Conservation (phyloP, 2,113 vertebrate genomes). For the Percopsis transmontana region DNA sequence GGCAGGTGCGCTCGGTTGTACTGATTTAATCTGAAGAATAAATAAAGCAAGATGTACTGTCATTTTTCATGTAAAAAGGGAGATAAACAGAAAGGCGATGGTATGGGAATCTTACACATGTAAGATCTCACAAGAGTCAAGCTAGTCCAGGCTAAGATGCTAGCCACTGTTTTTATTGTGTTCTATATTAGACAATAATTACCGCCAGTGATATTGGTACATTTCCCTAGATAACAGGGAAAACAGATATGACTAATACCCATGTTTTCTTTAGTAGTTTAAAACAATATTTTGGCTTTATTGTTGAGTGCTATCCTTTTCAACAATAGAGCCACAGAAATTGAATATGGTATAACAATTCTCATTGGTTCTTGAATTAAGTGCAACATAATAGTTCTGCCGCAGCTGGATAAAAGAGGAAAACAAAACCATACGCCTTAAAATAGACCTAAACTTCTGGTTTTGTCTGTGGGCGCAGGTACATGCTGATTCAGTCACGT, state of each 20-base stretch:
- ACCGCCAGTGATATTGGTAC: no score
- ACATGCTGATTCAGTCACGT: no score
- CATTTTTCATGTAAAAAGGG: conserved; percentile 26
- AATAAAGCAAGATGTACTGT: conserved; percentile 61
- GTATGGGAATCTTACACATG: conserved; percentile 32
- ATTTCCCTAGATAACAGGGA: neutral
- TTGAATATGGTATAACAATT: neutral
- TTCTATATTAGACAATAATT: neutral
- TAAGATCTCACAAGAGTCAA: conserved; percentile 7
- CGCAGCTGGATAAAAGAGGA: neutral
- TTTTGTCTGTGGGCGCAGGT: no score
- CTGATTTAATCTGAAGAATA: conserved; percentile 53
- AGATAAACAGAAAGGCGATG: conserved; percentile 17
- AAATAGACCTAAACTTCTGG: no score
- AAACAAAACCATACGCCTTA: no score
- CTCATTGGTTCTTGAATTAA: neutral
- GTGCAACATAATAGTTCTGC: neutral
- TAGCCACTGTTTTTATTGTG: neutral
- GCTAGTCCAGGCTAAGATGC: neutral
- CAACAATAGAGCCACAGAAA: neutral
- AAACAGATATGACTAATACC: neutral
- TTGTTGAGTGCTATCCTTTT: no score
- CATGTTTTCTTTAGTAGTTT: neutral
- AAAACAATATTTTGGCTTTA: neutral
- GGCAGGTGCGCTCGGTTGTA: conserved; percentile 33